A percentile compares a stretch with the other conserved stretches of the same genome.
Conservation (phyloP, 2,888 invertebrate genomes). For the Melolontha melolontha region DNA sequence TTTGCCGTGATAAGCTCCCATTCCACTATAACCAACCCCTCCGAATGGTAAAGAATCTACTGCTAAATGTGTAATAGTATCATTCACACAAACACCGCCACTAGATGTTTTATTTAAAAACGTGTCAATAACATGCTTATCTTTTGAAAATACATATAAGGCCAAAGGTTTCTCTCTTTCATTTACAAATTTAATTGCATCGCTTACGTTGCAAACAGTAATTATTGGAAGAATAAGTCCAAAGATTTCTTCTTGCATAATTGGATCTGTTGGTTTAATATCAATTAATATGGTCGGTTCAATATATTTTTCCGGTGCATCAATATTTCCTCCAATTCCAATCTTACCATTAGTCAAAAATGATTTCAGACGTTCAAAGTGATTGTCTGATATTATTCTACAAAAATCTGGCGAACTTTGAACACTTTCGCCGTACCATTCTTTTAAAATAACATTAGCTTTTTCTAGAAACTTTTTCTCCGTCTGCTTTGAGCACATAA, state of each 20-base stretch:
- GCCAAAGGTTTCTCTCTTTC: slow-evolving; percentile 90
- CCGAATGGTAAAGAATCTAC: slow-evolving; percentile 95
- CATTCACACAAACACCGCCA: slow-evolving; percentile 87
- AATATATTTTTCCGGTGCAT: slow-evolving; percentile 77
- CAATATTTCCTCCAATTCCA: slow-evolving; percentile 82
- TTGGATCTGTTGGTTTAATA: slow-evolving; percentile 74
- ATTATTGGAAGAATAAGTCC: slow-evolving; percentile 96
- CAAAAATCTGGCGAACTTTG: slow-evolving; percentile 82
- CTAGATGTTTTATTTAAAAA: slow-evolving; percentile 80
- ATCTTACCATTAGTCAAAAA: slow-evolving; percentile 78
- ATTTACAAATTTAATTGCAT: slow-evolving; percentile 93
- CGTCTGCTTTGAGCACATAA: slow-evolving; percentile 85
- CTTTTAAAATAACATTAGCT: slow-evolving; percentile 74
- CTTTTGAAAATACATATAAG: slow-evolving; percentile 85
- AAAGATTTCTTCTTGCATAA: slow-evolving; percentile 96
- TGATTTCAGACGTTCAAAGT: slow-evolving; percentile 79
- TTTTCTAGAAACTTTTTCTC: slow-evolving; percentile 70
- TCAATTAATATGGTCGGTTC: slow-evolving; percentile 47
- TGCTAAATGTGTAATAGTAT: slow-evolving; percentile 84
- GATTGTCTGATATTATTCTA: slow-evolving; percentile 86
- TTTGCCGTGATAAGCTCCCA: slow-evolving; percentile 94
- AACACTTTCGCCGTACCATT: slow-evolving; percentile 88
- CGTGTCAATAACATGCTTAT: slow-evolving; percentile 65
- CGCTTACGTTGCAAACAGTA: slow-evolving; percentile 83
- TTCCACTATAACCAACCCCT: slow-evolving; percentile 94